phyloP scores from a whole-genome alignment of 53 echinoderm and acorn worm species.

The Paracentrotus lividus region DNA sequence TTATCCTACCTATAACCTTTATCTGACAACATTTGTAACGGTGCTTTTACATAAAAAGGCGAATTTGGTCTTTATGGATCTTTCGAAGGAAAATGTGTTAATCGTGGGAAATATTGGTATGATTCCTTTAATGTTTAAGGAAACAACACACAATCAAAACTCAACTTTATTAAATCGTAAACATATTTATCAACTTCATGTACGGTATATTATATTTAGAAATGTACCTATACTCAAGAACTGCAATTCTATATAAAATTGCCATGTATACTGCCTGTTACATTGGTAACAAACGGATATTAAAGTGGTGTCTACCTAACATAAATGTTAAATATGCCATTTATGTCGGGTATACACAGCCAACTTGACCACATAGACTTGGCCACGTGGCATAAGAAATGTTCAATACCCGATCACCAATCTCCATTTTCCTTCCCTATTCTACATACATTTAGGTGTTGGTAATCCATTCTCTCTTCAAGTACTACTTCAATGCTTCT shows the following conservation, averaged over 20 bases:
- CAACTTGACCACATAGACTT: no score
- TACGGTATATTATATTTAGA: no score
- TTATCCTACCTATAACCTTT: background rate
- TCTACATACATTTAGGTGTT: background rate
- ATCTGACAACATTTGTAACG: no score
- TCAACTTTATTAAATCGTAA: background rate
- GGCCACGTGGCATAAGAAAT: no score
- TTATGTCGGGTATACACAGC: no score
- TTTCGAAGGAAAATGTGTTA: background rate
- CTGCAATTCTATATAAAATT: no score
- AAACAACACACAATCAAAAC: background rate
- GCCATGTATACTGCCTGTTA: no score
- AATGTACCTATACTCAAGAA: no score
- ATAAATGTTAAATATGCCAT: no score
- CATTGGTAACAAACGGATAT: no score
- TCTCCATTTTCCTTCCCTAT: background rate
- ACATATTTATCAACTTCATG: no score
- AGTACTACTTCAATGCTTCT: background rate
- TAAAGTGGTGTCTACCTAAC: no score
- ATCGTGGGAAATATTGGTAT: background rate
- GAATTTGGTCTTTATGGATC: background rate
- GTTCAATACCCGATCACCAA: background rate
- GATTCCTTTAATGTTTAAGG: background rate
- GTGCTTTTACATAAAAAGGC: background rate
- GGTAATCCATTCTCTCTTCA: background rate